Percentiles rank a stretch among this genome's conserved stretches.
phyloP scores from a whole-genome alignment of 2,888 invertebrate genomes.

The Plagodis pulveraria region DNA sequence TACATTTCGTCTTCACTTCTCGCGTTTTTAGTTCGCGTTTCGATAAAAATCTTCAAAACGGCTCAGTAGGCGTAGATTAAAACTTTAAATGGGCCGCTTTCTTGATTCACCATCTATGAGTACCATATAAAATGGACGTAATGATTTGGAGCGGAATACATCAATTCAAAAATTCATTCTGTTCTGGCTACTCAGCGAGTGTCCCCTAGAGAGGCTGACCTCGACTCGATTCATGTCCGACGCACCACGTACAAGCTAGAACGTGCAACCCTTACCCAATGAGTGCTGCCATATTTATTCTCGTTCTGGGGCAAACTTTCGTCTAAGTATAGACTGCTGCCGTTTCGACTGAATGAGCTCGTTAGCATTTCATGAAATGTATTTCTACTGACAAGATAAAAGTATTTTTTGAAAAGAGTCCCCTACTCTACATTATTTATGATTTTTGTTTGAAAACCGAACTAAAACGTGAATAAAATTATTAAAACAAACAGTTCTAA shows the following conservation, averaged over 20 bases:
- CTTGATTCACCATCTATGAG: too few relatives aligned
- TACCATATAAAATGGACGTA: too few relatives aligned
- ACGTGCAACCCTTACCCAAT: constrained; percentile 65
- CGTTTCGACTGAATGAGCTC: constrained; percentile 42
- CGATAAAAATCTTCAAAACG: too few relatives aligned
- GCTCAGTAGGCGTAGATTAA: too few relatives aligned
- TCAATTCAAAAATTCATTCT: constrained; percentile 1
- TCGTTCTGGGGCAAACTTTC: constrained; percentile 52
- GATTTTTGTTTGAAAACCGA: too few relatives aligned
- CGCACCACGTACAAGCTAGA: constrained; percentile 54
- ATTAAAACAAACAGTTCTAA: too few relatives aligned
- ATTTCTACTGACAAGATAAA: not conserved
- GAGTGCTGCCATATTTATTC: constrained; percentile 54
- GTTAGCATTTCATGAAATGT: constrained; percentile 35
- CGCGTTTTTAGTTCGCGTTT: too few relatives aligned
- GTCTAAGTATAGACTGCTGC: constrained; percentile 55
- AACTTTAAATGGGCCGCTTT: too few relatives aligned
- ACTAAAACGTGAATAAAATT: too few relatives aligned
- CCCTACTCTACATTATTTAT: not conserved
- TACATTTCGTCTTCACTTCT: too few relatives aligned
- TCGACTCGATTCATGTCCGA: constrained; percentile 48
- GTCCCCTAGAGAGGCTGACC: constrained; percentile 5
- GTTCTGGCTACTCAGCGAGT: constrained; percentile 1
- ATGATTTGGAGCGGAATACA: too few relatives aligned
- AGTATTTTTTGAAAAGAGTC: not conserved